A percentile compares a stretch with the other conserved stretches of the same genome.
phyloP scores from a whole-genome alignment of 1,140 invertebrate species.

The Pseudoatta argentina region DNA sequence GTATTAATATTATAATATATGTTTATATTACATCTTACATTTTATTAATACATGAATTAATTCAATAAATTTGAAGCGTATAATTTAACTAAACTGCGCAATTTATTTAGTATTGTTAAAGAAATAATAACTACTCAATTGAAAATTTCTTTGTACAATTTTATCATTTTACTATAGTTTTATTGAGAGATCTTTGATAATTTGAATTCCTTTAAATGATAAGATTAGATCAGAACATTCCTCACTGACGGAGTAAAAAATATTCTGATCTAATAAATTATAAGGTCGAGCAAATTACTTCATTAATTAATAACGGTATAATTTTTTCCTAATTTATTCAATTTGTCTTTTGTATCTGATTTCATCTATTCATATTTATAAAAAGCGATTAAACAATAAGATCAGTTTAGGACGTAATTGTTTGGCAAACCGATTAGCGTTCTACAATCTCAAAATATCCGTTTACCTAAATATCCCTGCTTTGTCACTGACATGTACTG shows the following conservation, averaged over 20 bases:
- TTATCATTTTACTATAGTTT: not conserved
- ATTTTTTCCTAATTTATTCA: not conserved
- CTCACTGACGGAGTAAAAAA: not conserved
- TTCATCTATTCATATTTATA: not conserved
- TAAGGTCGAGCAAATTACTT: not conserved
- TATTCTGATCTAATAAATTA: not conserved
- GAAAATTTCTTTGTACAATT: not conserved
- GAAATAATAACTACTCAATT: not conserved
- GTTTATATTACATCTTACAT: not conserved
- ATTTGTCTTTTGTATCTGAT: not conserved
- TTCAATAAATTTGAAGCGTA: not conserved
- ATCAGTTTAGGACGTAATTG: not conserved
- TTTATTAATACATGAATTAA: not conserved
- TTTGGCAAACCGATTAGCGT: not conserved
- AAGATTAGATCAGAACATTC: not conserved
- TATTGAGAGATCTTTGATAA: conserved; percentile 1
- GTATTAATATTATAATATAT: not conserved
- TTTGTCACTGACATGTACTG: not conserved
- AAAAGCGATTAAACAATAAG: not conserved
- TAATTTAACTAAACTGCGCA: not conserved
- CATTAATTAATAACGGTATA: not conserved
- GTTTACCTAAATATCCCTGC: not conserved
- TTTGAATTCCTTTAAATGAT: not conserved
- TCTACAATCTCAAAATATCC: not conserved
- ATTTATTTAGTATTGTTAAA: not conserved